Percentiles rank a stretch among this genome's conserved stretches.
Conservation (phyloP, 2,888 invertebrate genomes). For the Scaptomyza flava region DNA sequence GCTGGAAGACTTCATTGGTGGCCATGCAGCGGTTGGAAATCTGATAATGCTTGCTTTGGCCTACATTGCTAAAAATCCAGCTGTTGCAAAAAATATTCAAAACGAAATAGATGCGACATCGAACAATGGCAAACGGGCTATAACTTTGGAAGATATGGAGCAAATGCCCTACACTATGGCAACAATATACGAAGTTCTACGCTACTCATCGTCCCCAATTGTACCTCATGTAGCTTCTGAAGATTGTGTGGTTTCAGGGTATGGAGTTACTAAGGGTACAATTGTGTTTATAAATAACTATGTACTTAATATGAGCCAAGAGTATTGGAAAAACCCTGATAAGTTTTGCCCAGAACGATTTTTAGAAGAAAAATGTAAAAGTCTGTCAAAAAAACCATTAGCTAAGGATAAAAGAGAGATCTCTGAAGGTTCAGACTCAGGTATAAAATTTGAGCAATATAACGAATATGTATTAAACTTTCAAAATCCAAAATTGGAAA, state of each 20-base stretch:
- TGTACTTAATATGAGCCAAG: conserved; percentile 90
- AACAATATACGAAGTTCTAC: conserved; percentile 91
- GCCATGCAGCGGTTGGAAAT: conserved; percentile 94
- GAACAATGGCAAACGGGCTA: conserved; percentile 84
- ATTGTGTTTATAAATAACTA: conserved; percentile 94
- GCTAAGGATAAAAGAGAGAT: conserved; percentile 70
- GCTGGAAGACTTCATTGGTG: conserved; percentile 94
- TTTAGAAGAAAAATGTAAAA: conserved; percentile 84
- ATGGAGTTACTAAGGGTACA: conserved; percentile 90
- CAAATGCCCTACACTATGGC: conserved; percentile 92
- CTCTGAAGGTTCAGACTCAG: conserved; percentile 85
- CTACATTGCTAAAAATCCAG: conserved; percentile 88
- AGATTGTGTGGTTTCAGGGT: conserved; percentile 90
- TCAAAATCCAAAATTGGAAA: neutral
- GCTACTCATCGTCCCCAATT: conserved; percentile 93
- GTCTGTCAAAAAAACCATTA: conserved; percentile 1
- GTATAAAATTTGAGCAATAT: conserved; percentile 85
- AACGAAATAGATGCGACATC: conserved; percentile 88
- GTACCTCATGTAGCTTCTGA: conserved; percentile 95
- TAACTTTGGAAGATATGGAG: conserved; percentile 88
- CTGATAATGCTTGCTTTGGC: conserved; percentile 91
- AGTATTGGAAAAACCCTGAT: conserved; percentile 90
- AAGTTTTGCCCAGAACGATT: conserved; percentile 92
- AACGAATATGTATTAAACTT: neutral
- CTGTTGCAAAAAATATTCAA: conserved; percentile 88